Conservation (phyloP, 1,140 invertebrate species). For the Tribolium castaneum region DNA sequence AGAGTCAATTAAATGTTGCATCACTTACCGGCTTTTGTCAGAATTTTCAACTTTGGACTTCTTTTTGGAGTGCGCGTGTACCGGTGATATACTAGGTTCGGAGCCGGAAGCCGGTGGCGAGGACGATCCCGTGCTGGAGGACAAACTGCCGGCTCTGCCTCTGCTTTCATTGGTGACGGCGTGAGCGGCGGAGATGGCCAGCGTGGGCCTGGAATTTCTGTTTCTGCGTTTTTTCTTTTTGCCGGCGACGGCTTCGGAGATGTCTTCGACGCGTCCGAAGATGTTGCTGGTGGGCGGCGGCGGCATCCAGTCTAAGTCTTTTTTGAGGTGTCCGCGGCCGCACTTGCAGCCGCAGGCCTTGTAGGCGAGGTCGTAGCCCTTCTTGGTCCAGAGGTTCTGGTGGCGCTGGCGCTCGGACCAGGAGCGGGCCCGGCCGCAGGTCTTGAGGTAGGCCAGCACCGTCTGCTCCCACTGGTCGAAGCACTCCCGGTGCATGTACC, state of each 20-base stretch:
- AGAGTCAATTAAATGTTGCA: background rate
- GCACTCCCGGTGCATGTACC: slow-evolving; percentile 95
- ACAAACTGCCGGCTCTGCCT: slow-evolving; percentile 74
- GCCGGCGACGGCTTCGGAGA: slow-evolving; percentile 65
- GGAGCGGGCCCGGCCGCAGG: slow-evolving; percentile 87
- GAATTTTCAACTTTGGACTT: slow-evolving; percentile 82
- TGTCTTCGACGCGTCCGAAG: slow-evolving; percentile 62
- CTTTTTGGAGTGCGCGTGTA: slow-evolving; percentile 75
- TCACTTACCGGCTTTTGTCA: slow-evolving; percentile 81
- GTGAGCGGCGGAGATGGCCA: slow-evolving; percentile 66
- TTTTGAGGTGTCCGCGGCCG: slow-evolving; percentile 91
- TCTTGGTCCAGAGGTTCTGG: slow-evolving; percentile 97
- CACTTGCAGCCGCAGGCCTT: slow-evolving; percentile 90
- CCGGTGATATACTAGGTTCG: slow-evolving; percentile 78
- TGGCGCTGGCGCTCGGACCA: slow-evolving; percentile 94
- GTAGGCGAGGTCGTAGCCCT: slow-evolving; percentile 94
- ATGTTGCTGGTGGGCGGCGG: slow-evolving; percentile 66
- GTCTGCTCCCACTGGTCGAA: slow-evolving; percentile 93
- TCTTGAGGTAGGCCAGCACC: slow-evolving; percentile 88
- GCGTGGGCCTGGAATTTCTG: slow-evolving; percentile 71
- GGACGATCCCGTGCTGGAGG: slow-evolving; percentile 74
- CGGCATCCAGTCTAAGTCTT: slow-evolving; percentile 92
- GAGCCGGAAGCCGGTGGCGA: slow-evolving; percentile 75
- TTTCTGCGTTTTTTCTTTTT: slow-evolving; percentile 78
- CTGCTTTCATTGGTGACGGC: slow-evolving; percentile 62